Percentiles rank a stretch among this genome's conserved stretches.
Evolutionary conservation across 2,113 vertebrate species (phyloP).

Genomic region (Edolisoma coerulescens): DNA sequence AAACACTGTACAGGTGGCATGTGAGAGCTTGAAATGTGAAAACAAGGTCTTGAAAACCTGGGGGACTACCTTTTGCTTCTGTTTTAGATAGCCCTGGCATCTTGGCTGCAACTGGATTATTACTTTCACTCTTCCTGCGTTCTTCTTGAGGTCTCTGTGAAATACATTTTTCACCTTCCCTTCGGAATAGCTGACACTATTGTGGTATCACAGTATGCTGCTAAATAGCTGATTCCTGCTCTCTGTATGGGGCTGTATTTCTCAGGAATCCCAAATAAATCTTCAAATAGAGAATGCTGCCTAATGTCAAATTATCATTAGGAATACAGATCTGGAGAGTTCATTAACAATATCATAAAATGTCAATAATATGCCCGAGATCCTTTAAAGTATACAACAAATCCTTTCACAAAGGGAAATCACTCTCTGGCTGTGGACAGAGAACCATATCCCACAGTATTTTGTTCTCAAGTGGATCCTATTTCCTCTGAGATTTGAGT

Average conservation of each 20-base stretch:
- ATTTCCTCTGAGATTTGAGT: conserved; percentile 23
- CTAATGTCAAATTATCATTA: not conserved
- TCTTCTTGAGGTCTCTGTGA: not conserved
- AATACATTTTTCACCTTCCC: conserved; percentile 21
- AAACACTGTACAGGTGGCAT: not conserved
- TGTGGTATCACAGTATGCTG: conserved; percentile 28
- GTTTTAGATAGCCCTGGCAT: not conserved
- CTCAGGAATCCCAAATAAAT: not conserved
- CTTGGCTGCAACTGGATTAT: not conserved
- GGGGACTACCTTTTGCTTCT: not conserved
- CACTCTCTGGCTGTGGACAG: not conserved
- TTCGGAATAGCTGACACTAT: not conserved
- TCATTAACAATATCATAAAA: not conserved
- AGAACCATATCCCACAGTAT: not conserved
- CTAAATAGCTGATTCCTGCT: not conserved
- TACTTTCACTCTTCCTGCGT: not conserved
- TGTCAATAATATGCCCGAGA: not conserved
- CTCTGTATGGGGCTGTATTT: not conserved
- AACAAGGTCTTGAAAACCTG: not conserved
- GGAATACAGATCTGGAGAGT: not conserved
- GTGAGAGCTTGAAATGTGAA: not conserved
- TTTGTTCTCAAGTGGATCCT: not conserved
- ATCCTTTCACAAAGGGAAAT: not conserved
- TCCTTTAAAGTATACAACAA: not conserved
- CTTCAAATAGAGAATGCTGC: not conserved